Evolutionary conservation across 2,113 vertebrate genomes (phyloP).

Genomic region (Chitala chitala): DNA sequence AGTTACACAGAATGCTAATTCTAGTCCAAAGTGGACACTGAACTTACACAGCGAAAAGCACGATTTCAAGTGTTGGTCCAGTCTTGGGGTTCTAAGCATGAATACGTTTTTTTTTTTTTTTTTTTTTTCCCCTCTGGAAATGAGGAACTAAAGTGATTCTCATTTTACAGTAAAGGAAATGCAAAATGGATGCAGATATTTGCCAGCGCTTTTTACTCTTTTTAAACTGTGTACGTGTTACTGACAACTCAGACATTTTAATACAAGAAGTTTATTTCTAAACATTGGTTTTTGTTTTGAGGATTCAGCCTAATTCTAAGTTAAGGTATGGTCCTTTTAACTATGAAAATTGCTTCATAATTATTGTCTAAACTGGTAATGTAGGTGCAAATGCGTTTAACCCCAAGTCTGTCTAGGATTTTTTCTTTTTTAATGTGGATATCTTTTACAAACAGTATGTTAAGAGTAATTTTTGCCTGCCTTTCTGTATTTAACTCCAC

Average conservation of each 20-base stretch:
- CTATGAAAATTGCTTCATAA: not conserved
- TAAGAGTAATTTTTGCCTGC: constrained; percentile 8
- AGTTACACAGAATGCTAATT: constrained; percentile 1
- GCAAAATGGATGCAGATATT: too few relatives aligned
- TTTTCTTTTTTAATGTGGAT: constrained; percentile 3
- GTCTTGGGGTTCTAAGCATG: not conserved
- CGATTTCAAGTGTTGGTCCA: not conserved
- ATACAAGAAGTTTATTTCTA: not conserved
- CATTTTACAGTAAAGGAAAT: not conserved
- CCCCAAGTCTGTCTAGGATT: constrained; percentile 9
- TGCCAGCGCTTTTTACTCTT: too few relatives aligned
- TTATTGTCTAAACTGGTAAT: constrained; percentile 1
- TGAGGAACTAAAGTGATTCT: not conserved
- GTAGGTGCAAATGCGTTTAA: constrained; percentile 22
- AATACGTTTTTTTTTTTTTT: not conserved
- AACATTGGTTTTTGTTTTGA: too few relatives aligned
- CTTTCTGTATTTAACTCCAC: constrained; percentile 15
- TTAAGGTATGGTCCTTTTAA: too few relatives aligned
- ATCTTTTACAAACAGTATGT: not conserved
- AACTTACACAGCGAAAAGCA: constrained; percentile 7
- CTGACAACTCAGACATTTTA: too few relatives aligned
- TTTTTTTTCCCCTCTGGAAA: too few relatives aligned
- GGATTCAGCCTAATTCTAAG: too few relatives aligned
- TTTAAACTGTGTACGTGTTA: too few relatives aligned
- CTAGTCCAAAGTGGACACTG: not conserved